Evolutionary conservation across 2,797 vertebrate species (phyloP).

Genomic region (Catostomus latipinnis): DNA sequence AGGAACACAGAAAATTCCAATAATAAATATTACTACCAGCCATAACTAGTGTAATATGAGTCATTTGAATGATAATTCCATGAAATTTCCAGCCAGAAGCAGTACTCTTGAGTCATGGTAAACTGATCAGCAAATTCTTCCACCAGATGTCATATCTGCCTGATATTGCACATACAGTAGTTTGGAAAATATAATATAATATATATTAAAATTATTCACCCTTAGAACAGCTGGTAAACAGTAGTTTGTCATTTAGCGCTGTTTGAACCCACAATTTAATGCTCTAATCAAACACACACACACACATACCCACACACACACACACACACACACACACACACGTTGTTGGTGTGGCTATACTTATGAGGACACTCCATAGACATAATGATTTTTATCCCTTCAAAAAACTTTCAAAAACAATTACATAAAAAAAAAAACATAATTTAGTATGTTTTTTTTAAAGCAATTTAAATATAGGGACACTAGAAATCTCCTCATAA

Average conservation of each 20-base stretch:
- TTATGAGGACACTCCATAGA: too few relatives aligned
- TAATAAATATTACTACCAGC: background rate
- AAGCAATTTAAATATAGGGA: too few relatives aligned
- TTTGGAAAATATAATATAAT: background rate
- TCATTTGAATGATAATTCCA: background rate
- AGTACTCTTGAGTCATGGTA: too few relatives aligned
- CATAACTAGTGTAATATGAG: background rate
- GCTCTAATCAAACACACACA: slow-evolving; percentile 27
- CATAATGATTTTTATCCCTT: too few relatives aligned
- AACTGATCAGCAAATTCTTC: background rate
- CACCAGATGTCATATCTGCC: background rate
- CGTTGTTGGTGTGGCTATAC: too few relatives aligned
- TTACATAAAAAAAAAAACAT: too few relatives aligned
- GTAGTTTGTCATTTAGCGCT: slow-evolving; percentile 28
- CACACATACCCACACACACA: background rate
- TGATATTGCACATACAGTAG: background rate
- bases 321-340: too few relatives aligned
- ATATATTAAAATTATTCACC: background rate
- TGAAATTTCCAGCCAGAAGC: background rate
- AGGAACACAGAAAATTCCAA: background rate
- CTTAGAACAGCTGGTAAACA: background rate
- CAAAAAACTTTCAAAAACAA: too few relatives aligned
- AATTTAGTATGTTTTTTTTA: too few relatives aligned
- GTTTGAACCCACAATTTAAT: slow-evolving; percentile 38
- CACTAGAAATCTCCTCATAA: too few relatives aligned